phyloP scores from a whole-genome alignment of 2,888 invertebrate genomes.

The Hipparchia sbordonii region DNA sequence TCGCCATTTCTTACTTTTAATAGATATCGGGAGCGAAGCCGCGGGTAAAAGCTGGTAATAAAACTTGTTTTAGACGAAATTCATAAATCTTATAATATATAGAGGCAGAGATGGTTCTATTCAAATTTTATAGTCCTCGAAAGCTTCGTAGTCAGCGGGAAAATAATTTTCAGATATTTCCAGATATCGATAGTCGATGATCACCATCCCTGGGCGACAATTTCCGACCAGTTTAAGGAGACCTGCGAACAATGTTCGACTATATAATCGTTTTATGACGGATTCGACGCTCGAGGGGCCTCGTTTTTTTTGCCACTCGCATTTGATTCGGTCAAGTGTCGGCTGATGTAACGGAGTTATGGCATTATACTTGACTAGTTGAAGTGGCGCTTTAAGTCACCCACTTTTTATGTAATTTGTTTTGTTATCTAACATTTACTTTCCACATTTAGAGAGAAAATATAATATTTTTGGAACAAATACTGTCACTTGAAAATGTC shows the following conservation, averaged over 20 bases:
- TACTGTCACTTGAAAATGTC: not conserved
- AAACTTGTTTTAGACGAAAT: not conserved
- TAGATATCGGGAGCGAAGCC: not conserved
- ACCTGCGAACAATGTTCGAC: slow-evolving; percentile 55
- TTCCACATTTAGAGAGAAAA: not conserved
- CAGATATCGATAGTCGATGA: slow-evolving; percentile 22
- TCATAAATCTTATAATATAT: not conserved
- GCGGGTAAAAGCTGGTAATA: not conserved
- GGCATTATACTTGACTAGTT: slow-evolving; percentile 33
- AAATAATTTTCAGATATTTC: slow-evolving; percentile 21
- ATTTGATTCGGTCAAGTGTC: slow-evolving; percentile 43
- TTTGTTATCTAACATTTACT: not conserved
- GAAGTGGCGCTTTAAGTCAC: slow-evolving; percentile 12
- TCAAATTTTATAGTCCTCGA: slow-evolving; percentile 13
- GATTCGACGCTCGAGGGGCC: slow-evolving; percentile 27
- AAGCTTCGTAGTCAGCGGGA: slow-evolving; percentile 21
- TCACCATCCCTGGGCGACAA: slow-evolving; percentile 45
- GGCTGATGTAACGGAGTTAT: slow-evolving; percentile 40
- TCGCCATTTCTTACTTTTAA: no score
- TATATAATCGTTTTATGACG: slow-evolving; percentile 54
- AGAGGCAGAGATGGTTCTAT: slow-evolving; percentile 4
- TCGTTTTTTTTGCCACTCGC: slow-evolving; percentile 48
- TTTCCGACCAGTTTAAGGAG: slow-evolving; percentile 51
- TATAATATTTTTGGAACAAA: not conserved
- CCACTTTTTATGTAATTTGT: slow-evolving; percentile 14